A percentile compares a stretch with the other conserved stretches of the same genome.
phyloP scores from a whole-genome alignment of 2,888 invertebrate species.

The Biston betularia region DNA sequence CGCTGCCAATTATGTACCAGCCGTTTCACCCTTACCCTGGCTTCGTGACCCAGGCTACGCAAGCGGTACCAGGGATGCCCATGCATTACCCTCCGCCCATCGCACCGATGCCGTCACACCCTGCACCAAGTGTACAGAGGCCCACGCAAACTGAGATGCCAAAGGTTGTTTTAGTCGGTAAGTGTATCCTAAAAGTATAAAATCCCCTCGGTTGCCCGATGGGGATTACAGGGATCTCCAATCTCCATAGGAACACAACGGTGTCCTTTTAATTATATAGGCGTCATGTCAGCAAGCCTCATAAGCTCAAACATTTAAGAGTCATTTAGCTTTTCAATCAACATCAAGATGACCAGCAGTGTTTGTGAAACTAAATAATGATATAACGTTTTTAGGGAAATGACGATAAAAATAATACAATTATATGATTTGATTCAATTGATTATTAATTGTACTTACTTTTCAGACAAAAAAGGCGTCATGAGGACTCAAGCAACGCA shows the following conservation, averaged over 20 bases:
- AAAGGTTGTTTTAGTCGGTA: slow-evolving; percentile 86
- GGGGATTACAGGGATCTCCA: no score
- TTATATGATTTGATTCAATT: not conserved
- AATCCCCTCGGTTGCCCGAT: no score
- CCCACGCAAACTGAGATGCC: slow-evolving; percentile 76
- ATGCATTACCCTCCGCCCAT: slow-evolving; percentile 79
- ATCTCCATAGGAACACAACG: no score
- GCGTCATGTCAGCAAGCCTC: not conserved
- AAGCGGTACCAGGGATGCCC: slow-evolving; percentile 58
- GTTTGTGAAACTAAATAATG: not conserved
- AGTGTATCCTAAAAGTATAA: no score
- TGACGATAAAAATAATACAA: not conserved
- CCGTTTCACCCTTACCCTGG: slow-evolving; percentile 76
- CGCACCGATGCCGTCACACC: slow-evolving; percentile 67
- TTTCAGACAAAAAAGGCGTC: slow-evolving; percentile 92
- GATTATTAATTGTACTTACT: not conserved
- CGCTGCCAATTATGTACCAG: slow-evolving; percentile 79
- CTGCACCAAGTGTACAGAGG: slow-evolving; percentile 59
- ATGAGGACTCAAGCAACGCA: slow-evolving; percentile 98
- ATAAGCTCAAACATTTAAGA: not conserved
- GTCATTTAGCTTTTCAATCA: not conserved
- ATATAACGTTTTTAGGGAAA: not conserved
- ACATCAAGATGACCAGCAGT: not conserved
- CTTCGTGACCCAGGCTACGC: slow-evolving; percentile 64
- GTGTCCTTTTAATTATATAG: not conserved